Evolutionary conservation across 2,113 vertebrate genomes (phyloP).

Genomic region (Nannospalax galili): DNA sequence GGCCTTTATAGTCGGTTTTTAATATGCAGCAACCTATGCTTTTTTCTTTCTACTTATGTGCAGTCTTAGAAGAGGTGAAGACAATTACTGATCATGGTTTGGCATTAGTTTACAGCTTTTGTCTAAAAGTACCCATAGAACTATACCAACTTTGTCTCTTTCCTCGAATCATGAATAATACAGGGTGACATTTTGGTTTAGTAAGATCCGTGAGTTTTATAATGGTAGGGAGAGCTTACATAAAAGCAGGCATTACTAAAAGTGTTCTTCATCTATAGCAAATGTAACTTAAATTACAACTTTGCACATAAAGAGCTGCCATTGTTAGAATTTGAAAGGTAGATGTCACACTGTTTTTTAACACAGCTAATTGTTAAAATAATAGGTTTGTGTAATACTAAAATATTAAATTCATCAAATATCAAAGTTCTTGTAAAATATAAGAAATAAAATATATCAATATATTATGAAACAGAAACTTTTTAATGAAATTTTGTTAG

Average conservation of each 20-base stretch:
- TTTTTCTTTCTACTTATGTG: neutral
- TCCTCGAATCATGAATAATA: neutral
- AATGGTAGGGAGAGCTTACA: neutral
- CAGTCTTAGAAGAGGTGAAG: neutral
- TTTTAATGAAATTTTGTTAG: neutral
- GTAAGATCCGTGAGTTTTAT: neutral
- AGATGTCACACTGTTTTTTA: neutral
- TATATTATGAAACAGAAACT: neutral
- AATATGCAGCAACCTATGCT: neutral
- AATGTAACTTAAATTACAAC: conserved; percentile 18
- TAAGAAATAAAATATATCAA: neutral
- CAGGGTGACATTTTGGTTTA: neutral
- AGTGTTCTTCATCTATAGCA: neutral
- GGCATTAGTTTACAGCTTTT: neutral
- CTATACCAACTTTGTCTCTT: neutral
- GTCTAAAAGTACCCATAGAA: neutral
- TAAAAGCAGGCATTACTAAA: neutral
- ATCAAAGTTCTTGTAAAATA: neutral
- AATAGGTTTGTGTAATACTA: neutral
- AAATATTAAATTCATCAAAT: neutral
- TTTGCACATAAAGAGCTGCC: neutral
- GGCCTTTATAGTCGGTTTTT: neutral
- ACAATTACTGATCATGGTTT: conserved; percentile 9
- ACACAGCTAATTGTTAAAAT: neutral
- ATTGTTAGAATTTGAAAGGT: neutral